A percentile compares a stretch with the other conserved stretches of the same genome.
These are phyloP conservation scores for Cephus nigrinus DNA, from an alignment of 2,888 invertebrate genomes.

Conservation along the genomic window DNA sequence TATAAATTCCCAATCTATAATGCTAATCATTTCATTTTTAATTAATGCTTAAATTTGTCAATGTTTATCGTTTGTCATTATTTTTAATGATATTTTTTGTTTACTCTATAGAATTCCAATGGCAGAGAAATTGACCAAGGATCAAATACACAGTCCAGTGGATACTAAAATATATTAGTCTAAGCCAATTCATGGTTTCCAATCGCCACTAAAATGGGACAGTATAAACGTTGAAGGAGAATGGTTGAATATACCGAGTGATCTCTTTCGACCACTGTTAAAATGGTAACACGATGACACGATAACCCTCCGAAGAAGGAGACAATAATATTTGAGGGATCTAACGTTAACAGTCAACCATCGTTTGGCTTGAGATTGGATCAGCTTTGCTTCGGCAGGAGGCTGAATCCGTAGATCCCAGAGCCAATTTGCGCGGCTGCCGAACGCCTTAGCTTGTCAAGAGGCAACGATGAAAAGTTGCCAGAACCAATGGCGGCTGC, in stretches of 20 bases:
- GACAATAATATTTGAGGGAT: slow-evolving; percentile 54
- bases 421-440: slow-evolving; percentile 23
- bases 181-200: background rate
- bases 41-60: background rate
- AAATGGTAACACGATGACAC: background rate
- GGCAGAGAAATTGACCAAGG: background rate
- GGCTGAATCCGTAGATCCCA: slow-evolving; percentile 12
- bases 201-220: background rate
- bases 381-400: slow-evolving; percentile 39
- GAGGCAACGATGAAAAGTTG: slow-evolving; percentile 21
- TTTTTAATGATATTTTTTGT: background rate
- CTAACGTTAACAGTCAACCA: slow-evolving; percentile 63
- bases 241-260: background rate
- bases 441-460: slow-evolving; percentile 21
- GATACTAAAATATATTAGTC: background rate
- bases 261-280: background rate
- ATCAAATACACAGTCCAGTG: background rate
- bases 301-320: background rate
- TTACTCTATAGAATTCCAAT: background rate
- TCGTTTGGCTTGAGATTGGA: slow-evolving; percentile 64
- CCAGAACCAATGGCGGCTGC: background rate
- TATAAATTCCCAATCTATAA: background rate
- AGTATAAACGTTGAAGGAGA: background rate
- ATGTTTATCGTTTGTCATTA: background rate
- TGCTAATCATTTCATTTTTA: background rate